phyloP scores from a whole-genome alignment of 2,113 vertebrate species.

The Amblyornis subalaris region DNA sequence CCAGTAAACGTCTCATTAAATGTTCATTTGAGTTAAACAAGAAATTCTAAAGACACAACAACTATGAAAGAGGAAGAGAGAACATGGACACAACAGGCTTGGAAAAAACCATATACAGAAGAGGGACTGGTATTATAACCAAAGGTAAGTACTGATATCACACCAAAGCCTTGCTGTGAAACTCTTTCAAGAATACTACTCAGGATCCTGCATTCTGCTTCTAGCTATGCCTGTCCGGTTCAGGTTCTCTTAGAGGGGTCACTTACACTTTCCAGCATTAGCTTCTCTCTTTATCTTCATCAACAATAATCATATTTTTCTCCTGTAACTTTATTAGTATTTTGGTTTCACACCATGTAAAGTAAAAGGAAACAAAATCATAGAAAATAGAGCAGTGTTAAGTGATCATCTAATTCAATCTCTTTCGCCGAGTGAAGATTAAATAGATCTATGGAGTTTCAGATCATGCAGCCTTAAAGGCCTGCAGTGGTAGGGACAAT shows the following conservation, averaged over 20 bases:
- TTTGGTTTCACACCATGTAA: neutral
- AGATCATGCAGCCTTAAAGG: neutral
- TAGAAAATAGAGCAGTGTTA: neutral
- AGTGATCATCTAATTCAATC: neutral
- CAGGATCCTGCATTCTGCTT: neutral
- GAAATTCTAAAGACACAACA: neutral
- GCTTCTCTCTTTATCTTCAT: neutral
- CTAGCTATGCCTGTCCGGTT: neutral
- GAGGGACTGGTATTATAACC: neutral
- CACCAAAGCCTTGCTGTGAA: neutral
- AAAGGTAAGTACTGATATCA: neutral
- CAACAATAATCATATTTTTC: neutral
- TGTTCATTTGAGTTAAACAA: neutral
- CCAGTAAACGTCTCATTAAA: neutral
- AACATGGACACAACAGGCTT: accelerated
- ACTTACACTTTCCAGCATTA: neutral
- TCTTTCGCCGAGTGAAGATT: neutral
- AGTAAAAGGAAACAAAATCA: neutral
- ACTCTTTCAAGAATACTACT: neutral
- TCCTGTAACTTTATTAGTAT: neutral
- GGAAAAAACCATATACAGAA: neutral
- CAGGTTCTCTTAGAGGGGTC: neutral
- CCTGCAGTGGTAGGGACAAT: neutral
- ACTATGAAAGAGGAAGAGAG: neutral
- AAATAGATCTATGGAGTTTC: neutral